A percentile compares a stretch with the other conserved stretches of the same genome.
Conservation (phyloP, 2,797 vertebrate genomes). For the Spinus olivaceus region DNA sequence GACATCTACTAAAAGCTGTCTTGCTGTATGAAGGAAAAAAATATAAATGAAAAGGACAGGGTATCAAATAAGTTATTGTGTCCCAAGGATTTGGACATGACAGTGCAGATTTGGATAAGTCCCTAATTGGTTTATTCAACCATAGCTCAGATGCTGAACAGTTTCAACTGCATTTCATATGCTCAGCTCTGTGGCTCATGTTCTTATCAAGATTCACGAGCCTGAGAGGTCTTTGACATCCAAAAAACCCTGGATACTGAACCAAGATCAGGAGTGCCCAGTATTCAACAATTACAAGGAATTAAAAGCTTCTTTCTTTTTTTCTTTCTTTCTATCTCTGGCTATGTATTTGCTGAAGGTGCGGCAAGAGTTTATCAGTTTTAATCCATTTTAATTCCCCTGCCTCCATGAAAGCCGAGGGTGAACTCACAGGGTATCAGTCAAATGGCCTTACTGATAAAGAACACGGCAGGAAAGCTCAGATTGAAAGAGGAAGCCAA, state of each 20-base stretch:
- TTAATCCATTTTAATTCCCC: neutral
- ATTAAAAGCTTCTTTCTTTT: neutral
- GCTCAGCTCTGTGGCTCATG: neutral
- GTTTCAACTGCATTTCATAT: neutral
- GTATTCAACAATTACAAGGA: neutral
- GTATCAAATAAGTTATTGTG: neutral
- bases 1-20: neutral
- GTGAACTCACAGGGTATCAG: neutral
- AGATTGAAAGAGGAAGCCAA: neutral
- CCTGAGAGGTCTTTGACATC: neutral
- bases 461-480: neutral
- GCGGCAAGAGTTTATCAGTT: neutral
- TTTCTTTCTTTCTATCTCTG: neutral
- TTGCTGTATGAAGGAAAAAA: neutral
- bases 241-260: neutral
- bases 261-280: neutral
- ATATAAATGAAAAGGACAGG: neutral
- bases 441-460: neutral
- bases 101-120: neutral
- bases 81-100: neutral
- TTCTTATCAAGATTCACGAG: neutral
- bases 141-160: neutral
- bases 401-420: neutral
- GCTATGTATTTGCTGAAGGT: neutral
- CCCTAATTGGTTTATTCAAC: slow-evolving; percentile 1